Percentiles rank a stretch among this genome's conserved stretches.
Conservation (phyloP, 1,140 invertebrate genomes). For the Saxidomus purpurata region DNA sequence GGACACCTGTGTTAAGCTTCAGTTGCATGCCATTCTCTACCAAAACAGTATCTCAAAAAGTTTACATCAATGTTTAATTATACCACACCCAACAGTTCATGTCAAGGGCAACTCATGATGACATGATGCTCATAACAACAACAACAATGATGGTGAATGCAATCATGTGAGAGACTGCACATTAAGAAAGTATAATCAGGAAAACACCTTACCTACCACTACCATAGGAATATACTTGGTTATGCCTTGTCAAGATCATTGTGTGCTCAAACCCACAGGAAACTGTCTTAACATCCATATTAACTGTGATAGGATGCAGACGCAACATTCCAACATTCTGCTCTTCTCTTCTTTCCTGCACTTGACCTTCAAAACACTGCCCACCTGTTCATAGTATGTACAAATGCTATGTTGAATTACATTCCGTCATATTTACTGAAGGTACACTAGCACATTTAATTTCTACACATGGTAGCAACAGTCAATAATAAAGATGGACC, state of each 20-base stretch:
- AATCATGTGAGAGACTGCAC: too few species aligned
- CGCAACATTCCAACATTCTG: background rate
- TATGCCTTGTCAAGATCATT: constrained; percentile 4
- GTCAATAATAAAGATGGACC: background rate
- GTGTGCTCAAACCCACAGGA: constrained; percentile 58
- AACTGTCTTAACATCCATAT: background rate
- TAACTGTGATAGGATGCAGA: background rate
- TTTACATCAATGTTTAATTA: too few species aligned
- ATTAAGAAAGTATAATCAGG: too few species aligned
- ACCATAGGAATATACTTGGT: constrained; percentile 21
- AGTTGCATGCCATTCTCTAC: too few species aligned
- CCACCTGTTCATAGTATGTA: background rate
- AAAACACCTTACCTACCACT: constrained; percentile 29
- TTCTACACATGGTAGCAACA: too few species aligned
- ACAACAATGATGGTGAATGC: too few species aligned
- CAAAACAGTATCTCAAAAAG: too few species aligned
- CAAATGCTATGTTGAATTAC: background rate
- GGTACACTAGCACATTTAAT: background rate
- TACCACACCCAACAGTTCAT: too few species aligned
- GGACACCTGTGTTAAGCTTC: too few species aligned
- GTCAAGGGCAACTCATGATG: too few species aligned
- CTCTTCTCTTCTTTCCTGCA: background rate
- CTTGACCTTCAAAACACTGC: background rate
- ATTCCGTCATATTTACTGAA: background rate
- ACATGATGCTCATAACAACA: too few species aligned